Evolutionary conservation across 2,888 invertebrate species (phyloP).

Genomic region (Hydriomena furcata): DNA sequence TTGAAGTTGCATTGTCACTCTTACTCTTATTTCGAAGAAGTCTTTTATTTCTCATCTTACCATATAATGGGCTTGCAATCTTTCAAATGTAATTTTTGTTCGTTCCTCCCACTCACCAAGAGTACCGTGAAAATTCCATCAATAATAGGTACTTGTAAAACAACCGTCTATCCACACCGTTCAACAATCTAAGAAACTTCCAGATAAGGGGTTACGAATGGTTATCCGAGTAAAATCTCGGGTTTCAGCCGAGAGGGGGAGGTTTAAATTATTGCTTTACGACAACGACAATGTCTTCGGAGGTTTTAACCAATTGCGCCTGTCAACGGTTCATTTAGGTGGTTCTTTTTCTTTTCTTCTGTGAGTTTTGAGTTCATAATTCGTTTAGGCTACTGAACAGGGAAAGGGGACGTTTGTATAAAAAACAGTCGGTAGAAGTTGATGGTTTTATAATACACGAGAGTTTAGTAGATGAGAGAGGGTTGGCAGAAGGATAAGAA

Average conservation of each 20-base stretch:
- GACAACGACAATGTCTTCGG: constrained; percentile 50
- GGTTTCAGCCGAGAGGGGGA: constrained; percentile 64
- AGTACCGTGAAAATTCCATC: too few species aligned
- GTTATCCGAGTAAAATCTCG: constrained; percentile 67
- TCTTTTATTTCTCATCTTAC: too few species aligned
- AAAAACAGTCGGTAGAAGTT: background rate
- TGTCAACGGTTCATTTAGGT: constrained; percentile 55
- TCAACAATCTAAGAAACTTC: constrained; percentile 30
- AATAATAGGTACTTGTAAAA: too few species aligned
- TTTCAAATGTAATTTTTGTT: too few species aligned
- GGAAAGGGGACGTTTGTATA: background rate
- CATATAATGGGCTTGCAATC: too few species aligned
- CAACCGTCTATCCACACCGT: constrained; percentile 23
- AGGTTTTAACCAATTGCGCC: constrained; percentile 45
- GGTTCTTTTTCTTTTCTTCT: constrained; percentile 18
- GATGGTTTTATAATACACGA: too few species aligned
- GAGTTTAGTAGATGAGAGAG: too few species aligned
- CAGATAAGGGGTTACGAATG: constrained; percentile 60
- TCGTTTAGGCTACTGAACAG: constrained; percentile 34
- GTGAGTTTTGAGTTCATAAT: constrained; percentile 46
- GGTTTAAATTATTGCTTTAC: constrained; percentile 68
- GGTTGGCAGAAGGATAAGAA: too few species aligned
- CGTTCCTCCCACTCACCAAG: too few species aligned
- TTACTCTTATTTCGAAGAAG: too few species aligned
- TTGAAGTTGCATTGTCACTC: too few species aligned